Conservation (phyloP, 2,797 vertebrate genomes). For the Xenentodon cancila region DNA sequence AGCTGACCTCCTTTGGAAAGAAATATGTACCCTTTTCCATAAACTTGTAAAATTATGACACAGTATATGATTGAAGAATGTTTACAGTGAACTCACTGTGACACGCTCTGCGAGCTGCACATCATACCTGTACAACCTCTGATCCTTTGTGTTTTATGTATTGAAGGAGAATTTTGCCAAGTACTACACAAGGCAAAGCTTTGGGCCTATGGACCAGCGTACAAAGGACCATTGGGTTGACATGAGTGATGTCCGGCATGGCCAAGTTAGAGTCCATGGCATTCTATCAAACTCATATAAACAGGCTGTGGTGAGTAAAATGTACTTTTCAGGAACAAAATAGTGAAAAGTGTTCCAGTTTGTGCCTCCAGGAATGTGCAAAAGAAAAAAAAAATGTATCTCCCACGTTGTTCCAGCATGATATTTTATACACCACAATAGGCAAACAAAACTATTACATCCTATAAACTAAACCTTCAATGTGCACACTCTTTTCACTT, state of each 20-base stretch:
- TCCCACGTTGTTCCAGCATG: too few relatives aligned
- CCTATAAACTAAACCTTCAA: too few relatives aligned
- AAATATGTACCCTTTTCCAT: constrained; percentile 18
- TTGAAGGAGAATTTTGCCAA: constrained; percentile 87
- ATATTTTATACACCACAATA: too few relatives aligned
- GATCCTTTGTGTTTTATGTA: constrained; percentile 36
- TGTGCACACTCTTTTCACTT: too few relatives aligned
- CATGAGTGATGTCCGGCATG: constrained; percentile 78
- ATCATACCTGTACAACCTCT: constrained; percentile 5
- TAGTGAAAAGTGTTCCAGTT: too few relatives aligned
- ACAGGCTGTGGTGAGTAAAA: constrained; percentile 89
- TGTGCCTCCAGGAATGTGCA: neutral
- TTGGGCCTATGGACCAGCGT: constrained; percentile 79
- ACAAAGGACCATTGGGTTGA: constrained; percentile 86
- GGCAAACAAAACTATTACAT: too few relatives aligned
- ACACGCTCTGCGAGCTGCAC: constrained; percentile 18
- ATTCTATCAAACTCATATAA: constrained; percentile 91
- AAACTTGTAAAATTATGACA: constrained; percentile 21
- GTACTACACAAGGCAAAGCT: constrained; percentile 88
- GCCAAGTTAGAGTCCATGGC: constrained; percentile 87
- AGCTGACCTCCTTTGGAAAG: constrained; percentile 62
- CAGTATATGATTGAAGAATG: constrained; percentile 23
- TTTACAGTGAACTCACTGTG: neutral
- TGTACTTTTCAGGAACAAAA: too few relatives aligned
- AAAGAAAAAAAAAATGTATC: neutral